A percentile compares a stretch with the other conserved stretches of the same genome.
Conservation (phyloP, 2,113 vertebrate species). For the Phylloscopus whistleri region DNA sequence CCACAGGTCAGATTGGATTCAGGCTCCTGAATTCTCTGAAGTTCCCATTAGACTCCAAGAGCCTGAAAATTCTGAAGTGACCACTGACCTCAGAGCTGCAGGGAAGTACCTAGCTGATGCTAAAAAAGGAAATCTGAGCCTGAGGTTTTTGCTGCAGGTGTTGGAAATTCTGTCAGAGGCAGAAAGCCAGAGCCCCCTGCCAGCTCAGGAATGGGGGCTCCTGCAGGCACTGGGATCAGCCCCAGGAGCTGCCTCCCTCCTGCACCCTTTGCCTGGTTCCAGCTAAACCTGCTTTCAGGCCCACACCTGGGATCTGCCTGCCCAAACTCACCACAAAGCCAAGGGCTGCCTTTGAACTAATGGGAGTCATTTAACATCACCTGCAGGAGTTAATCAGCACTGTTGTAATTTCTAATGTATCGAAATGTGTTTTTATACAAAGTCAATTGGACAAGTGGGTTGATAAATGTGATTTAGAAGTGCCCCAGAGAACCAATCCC, state of each 20-base stretch:
- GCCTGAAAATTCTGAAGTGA: neutral
- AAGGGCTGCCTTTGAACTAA: neutral
- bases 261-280: neutral
- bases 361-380: neutral
- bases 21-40: neutral
- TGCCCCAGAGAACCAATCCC: neutral
- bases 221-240: neutral
- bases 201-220: fast-evolving
- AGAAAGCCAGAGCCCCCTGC: neutral
- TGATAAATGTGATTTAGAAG: neutral
- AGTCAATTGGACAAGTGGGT: neutral
- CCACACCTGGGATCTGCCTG: neutral
- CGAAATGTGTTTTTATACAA: neutral
- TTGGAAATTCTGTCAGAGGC: neutral
- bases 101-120: neutral
- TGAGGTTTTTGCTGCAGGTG: neutral
- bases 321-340: neutral
- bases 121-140: neutral
- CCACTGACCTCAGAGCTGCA: neutral
- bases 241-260: neutral
- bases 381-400: neutral
- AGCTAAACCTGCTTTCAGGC: neutral
- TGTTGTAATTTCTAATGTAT: neutral
- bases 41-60: neutral
- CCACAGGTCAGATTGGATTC: neutral